A percentile compares a stretch with the other conserved stretches of the same genome.
phyloP scores from a whole-genome alignment of 2,797 vertebrate genomes.

The Lepus townsendii region DNA sequence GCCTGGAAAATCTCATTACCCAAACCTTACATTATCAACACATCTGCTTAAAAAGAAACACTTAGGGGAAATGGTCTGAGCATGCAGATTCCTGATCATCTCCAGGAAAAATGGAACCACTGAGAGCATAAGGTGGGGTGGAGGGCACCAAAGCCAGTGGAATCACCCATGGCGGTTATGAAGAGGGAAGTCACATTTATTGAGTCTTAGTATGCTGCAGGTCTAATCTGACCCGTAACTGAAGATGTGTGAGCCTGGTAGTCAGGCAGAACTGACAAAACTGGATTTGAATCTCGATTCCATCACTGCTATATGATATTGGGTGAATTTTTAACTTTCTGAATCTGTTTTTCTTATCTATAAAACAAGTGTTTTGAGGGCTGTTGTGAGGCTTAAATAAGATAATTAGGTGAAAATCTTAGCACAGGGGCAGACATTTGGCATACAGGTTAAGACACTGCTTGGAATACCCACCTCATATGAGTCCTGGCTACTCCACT shows the following conservation, averaged over 20 bases:
- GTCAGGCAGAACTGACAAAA: neutral
- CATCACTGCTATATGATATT: neutral
- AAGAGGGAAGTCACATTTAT: constrained; percentile 22
- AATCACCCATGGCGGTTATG: neutral
- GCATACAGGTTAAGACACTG: too few relatives aligned
- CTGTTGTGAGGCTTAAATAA: neutral
- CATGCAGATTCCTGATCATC: constrained; percentile 22
- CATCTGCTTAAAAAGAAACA: constrained; percentile 72
- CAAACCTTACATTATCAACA: constrained; percentile 71
- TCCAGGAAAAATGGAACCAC: neutral
- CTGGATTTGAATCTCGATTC: neutral
- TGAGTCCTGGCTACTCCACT: too few relatives aligned
- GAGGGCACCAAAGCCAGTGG: neutral
- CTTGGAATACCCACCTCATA: too few relatives aligned
- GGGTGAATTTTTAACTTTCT: neutral
- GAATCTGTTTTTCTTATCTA: constrained; percentile 9
- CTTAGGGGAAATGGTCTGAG: constrained; percentile 52
- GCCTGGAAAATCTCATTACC: constrained; percentile 79
- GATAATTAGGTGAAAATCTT: constrained; percentile 34
- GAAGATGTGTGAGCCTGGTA: neutral
- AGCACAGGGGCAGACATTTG: neutral
- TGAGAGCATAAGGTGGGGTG: neutral
- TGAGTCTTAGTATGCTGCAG: neutral
- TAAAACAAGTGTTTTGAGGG: neutral
- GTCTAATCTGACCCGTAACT: neutral